These are phyloP conservation scores for Chionomys nivalis DNA, from an alignment of 2,113 vertebrate genomes.

Conservation along the genomic window DNA sequence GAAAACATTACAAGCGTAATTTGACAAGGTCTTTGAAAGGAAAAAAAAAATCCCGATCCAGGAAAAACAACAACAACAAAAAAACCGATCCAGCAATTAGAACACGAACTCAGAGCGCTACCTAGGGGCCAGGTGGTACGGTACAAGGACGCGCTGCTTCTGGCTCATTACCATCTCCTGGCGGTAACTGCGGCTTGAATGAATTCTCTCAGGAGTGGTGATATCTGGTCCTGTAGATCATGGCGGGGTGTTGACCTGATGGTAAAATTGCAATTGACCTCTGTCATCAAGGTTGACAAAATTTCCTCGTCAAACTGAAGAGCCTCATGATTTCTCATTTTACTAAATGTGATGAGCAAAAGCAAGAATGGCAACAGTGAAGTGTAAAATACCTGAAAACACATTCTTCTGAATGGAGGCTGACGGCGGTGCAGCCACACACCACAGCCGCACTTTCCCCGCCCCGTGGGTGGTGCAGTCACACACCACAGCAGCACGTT, in stretches of 20 bases:
- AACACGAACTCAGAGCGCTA: slow-evolving; percentile 16
- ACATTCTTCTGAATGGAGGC: slow-evolving; percentile 6
- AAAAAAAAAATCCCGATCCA: not conserved
- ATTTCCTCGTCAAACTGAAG: not conserved
- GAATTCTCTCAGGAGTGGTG: not conserved
- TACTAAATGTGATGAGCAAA: not conserved
- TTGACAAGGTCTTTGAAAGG: not conserved
- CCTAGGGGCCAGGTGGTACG: slow-evolving; percentile 40
- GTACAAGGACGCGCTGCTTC: not conserved
- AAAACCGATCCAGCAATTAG: not conserved
- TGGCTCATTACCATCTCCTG: not conserved
- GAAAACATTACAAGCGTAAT: not conserved
- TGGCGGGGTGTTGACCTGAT: not conserved
- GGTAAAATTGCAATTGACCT: not conserved
- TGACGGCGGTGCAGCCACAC: not conserved
- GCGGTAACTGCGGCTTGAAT: no score
- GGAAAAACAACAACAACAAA: no score
- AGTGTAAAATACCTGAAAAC: not conserved
- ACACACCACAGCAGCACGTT: not conserved
- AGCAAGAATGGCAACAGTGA: not conserved
- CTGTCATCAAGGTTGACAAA: not conserved
- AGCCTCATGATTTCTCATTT: not conserved
- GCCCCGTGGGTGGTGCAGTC: not conserved
- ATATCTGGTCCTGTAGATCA: not conserved
- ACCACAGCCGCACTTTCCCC: not conserved